phyloP scores from a whole-genome alignment of 2,888 invertebrate species.

The Iselma pallidipennis region DNA sequence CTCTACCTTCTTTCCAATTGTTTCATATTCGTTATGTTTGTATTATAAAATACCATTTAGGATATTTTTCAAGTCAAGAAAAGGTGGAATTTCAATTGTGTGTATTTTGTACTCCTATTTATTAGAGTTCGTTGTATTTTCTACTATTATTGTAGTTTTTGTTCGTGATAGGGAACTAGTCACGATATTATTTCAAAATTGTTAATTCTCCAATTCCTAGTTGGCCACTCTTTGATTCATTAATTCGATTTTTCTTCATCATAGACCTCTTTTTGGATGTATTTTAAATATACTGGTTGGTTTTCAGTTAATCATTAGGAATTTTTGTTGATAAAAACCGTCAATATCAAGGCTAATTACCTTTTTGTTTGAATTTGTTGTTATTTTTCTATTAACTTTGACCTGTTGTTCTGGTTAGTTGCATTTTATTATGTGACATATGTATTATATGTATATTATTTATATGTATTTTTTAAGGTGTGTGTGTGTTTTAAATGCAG shows the following conservation, averaged over 20 bases:
- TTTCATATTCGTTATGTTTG: background rate
- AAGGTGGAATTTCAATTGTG: background rate
- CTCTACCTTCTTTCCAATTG: background rate
- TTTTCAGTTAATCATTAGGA: background rate
- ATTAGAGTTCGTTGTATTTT: background rate
- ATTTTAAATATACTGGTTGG: no score
- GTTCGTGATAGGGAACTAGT: background rate
- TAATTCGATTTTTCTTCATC: no score
- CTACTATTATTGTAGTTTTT: background rate
- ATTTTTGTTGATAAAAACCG: background rate
- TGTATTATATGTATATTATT: background rate
- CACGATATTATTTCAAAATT: background rate
- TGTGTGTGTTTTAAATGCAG: background rate
- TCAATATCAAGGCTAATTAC: background rate
- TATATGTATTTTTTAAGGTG: background rate
- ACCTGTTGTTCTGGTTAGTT: background rate
- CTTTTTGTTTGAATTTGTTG: background rate
- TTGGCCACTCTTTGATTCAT: no score
- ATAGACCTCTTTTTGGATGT: no score
- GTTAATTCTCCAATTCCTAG: no score
- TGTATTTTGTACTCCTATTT: background rate
- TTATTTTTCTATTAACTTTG: background rate
- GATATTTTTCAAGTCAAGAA: background rate
- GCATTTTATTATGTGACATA: background rate
- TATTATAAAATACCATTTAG: background rate